phyloP scores from a whole-genome alignment of 2,797 vertebrate genomes.

The Alfaro cultratus region DNA sequence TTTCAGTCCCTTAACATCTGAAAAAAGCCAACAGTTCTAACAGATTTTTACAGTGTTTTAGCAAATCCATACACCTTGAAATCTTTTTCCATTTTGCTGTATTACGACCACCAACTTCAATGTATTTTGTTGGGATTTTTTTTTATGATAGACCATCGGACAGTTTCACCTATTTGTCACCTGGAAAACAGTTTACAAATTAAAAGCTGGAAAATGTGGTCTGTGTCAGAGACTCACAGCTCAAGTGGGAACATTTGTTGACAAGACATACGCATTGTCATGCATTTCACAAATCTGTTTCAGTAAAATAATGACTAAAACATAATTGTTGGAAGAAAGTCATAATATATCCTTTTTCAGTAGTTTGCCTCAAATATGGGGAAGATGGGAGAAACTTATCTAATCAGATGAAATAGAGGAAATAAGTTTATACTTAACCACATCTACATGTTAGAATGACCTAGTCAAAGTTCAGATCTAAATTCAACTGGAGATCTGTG shows the following conservation, averaged over 20 bases:
- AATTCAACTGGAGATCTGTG: not conserved
- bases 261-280: not conserved
- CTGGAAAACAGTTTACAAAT: not conserved
- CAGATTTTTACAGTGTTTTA: not conserved
- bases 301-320: not conserved
- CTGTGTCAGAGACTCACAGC: not conserved
- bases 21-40: constrained; percentile 53
- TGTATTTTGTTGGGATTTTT: not conserved
- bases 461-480: not conserved
- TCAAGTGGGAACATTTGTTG: not conserved
- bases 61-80: not conserved
- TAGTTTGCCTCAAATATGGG: not conserved
- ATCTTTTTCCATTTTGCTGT: not conserved
- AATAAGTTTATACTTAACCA: not conserved
- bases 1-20: constrained; percentile 65
- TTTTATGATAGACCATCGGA: not conserved
- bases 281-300: not conserved
- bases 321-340: not conserved
- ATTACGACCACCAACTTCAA: not conserved
- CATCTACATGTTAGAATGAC: not conserved
- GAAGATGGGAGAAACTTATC: not conserved
- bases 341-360: not conserved
- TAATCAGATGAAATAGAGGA: not conserved
- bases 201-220: not conserved
- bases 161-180: too few species aligned